Percentiles rank a stretch among this genome's conserved stretches.
Conservation (phyloP, 2,888 invertebrate genomes). For the Melipona beecheii region DNA sequence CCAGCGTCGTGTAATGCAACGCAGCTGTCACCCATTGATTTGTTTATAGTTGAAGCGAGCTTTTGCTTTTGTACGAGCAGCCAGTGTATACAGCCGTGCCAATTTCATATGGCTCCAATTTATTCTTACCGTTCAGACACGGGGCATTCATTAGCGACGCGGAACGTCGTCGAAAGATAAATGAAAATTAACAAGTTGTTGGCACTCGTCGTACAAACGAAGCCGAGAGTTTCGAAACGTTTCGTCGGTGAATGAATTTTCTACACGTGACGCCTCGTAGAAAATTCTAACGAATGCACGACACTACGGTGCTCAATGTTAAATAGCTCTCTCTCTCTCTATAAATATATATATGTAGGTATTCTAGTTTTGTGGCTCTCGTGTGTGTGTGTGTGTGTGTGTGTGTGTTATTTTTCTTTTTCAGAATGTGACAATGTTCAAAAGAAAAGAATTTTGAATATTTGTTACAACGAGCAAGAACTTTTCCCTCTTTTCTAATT, state of each 20-base stretch:
- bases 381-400: too few species aligned
- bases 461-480: too few species aligned
- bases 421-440: too few species aligned
- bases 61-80: constrained; percentile 45
- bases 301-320: too few species aligned
- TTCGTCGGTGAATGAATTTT: background rate
- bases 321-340: too few species aligned
- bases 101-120: constrained; percentile 57
- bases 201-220: background rate
- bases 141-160: constrained; percentile 44
- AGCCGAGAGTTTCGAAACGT: background rate
- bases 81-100: constrained; percentile 33
- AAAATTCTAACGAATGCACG: background rate
- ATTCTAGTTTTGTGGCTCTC: too few species aligned
- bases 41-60: constrained; percentile 60
- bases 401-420: too few species aligned
- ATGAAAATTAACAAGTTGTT: constrained; percentile 54
- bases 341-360: too few species aligned
- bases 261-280: background rate
- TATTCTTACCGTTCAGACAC: constrained; percentile 50
- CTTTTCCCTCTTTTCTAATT: too few species aligned
- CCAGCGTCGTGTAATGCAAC: constrained; percentile 57
- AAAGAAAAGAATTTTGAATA: too few species aligned
- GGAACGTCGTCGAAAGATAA: constrained; percentile 41
- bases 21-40: constrained; percentile 64